phyloP scores from a whole-genome alignment of 2,888 invertebrate genomes.

The Ophion costatus region DNA sequence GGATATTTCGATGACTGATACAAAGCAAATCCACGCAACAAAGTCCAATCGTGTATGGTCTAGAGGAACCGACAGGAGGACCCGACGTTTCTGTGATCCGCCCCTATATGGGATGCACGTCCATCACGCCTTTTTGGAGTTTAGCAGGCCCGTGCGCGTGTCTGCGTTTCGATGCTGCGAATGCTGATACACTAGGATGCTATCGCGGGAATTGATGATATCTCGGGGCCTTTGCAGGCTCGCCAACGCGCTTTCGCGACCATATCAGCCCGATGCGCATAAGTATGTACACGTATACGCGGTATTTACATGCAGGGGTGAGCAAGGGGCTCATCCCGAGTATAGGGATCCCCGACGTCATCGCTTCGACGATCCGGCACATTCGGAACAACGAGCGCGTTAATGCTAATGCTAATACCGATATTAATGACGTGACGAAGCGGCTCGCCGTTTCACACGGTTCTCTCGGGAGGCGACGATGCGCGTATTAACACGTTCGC shows the following conservation, averaged over 20 bases:
- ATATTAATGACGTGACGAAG: slow-evolving; percentile 72
- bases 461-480: slow-evolving; percentile 9
- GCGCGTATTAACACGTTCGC: slow-evolving; percentile 8
- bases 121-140: neutral
- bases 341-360: slow-evolving; percentile 46
- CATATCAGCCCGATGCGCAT: slow-evolving; percentile 23
- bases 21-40: neutral
- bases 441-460: slow-evolving; percentile 30
- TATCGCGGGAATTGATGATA: slow-evolving; percentile 49
- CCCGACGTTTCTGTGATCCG: neutral
- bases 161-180: slow-evolving; percentile 10
- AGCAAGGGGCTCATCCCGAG: slow-evolving; percentile 29
- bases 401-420: slow-evolving; percentile 78
- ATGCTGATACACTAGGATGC: slow-evolving; percentile 34
- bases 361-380: slow-evolving; percentile 48
- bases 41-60: neutral
- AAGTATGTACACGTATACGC: neutral
- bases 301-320: neutral
- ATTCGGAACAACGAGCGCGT: slow-evolving; percentile 58
- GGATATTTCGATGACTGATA: slow-evolving; percentile 4
- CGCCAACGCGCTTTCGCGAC: slow-evolving; percentile 23
- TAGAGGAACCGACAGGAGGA: neutral
- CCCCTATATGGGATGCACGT: neutral
- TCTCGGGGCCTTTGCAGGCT: slow-evolving; percentile 35
- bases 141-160: neutral